Base-by-base conservation (phyloP, 1,140 invertebrate genomes). In the Heliconius eleuchia region DNA sequence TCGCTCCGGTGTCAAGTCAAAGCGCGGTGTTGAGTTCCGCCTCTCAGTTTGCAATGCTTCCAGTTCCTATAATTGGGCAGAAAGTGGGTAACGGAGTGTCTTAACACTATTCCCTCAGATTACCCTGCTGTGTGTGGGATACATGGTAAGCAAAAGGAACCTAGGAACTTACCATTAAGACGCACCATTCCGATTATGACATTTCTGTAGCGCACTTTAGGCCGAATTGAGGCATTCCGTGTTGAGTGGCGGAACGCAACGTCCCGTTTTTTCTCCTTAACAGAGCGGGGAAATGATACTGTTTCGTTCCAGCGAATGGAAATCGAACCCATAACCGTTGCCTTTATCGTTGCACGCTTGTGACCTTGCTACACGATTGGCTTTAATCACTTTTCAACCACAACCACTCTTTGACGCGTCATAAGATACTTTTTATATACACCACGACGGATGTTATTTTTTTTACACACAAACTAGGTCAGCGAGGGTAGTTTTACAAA, bases 401-500 rank as follows among this genome's bases (percentile, higher is more conserved):
- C 42, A 46, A 1, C 42, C 42, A 46, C 13, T 46, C 42, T 46
- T 46, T 46, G 42, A 16, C 42, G 42, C 13, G 13, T 46, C 3
- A 46, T 46, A 46, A 16, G 16, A 46, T 46, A 46, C 42, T 46
- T 46, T 46, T 4, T 3, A 46, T 46, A 57, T 57, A 23, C n/a
- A 23, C n/a, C 2, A 57, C 3, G 55, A 23, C 74, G 87, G 89
- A 57, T 23, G 55, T 57, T 23, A 57, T 9, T 23, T 57, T 57
- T 57, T 57, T 55, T 57, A 57, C n/a, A 11, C 7, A 23, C 55
- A 23, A 57, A 57, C 55, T 57, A 57, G 55, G 55, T 57, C 55
- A 57, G 55, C 55, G n/a, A 23, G 55, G 55, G 19, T 57, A 57
- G 55, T 57, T 57, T 57, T 57, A 57, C 8, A 57, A 57, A 57